Evolutionary conservation across 2,797 vertebrate genomes (phyloP), one percentile per base, ranked within the genome.

Genomic region (Onychomys arenicola): DNA sequence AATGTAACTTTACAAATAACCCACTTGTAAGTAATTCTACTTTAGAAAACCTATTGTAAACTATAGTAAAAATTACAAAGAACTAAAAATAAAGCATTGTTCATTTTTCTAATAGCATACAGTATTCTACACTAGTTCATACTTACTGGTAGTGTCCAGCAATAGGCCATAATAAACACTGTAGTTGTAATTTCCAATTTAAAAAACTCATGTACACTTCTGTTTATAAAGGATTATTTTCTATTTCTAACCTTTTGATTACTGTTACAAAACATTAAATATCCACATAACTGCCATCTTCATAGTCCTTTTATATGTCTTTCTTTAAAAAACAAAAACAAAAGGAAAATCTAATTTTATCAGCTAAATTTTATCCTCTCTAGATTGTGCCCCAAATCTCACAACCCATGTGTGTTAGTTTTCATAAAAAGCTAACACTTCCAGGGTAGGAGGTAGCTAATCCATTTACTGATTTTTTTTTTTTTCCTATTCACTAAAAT

Each of bases 131-230:
- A 97, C 23, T 3, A 83, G 75, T 95, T 3, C 83, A 69, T 94
- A 97, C 59, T 96, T n/a, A 43, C 61, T 91, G 97, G 97, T 75
- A 83, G 94, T 75, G 97, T 97, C 94, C 90, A 97, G 67, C 55
- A 97, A 97, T 65, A 97, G 59, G 93, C 89, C 81, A 97, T 96
- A 89, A 88, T 97, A 89, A 59, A 96, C 59, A 57, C 29, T 96
- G 73, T 77, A 97, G 95, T 23, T 67, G 97, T 71, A 93, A 6
- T 46, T 29, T 96, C 78, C 95, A 96, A 90, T 55, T 96, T 43
- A 88, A 96, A 97, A 75, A 86, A 89, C 17, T 81, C 27, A 55
- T 46, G 63, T 75, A 97, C 93, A 97, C 9, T 1, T 92, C 37
- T 55, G 46, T 37, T 94, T 55, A 59, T 23, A 87, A 92, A 95